Evolutionary conservation across 2,797 vertebrate genomes (phyloP).

Genomic region (Rhodeus uyekii): DNA sequence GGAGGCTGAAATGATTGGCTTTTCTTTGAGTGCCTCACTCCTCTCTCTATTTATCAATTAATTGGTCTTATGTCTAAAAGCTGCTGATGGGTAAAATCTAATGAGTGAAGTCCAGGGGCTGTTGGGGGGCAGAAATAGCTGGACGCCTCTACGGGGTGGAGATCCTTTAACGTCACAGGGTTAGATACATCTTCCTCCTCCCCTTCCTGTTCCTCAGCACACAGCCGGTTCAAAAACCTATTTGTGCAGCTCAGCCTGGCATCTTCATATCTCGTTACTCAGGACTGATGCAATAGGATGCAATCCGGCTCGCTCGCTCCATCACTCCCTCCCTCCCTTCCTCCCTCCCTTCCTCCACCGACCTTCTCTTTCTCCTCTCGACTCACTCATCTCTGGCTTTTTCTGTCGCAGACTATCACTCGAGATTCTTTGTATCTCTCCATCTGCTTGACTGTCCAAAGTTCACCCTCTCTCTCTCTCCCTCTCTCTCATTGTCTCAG

Average conservation of each 20-base stretch:
- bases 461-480: constrained; percentile 62
- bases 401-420: constrained; percentile 15
- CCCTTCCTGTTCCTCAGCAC: constrained; percentile 35
- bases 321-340: constrained; percentile 9
- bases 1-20: constrained; percentile 48
- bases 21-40: constrained; percentile 56
- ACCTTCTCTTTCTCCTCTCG: constrained; percentile 41
- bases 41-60: constrained; percentile 59
- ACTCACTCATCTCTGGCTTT: constrained; percentile 31
- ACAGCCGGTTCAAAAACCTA: constrained; percentile 71
- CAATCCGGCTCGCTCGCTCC: constrained; percentile 66
- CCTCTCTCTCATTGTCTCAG: constrained; percentile 53
- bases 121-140: constrained; percentile 63
- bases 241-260: constrained; percentile 80
- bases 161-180: constrained; percentile 65
- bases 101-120: constrained; percentile 54
- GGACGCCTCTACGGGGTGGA: constrained; percentile 70
- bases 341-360: constrained; percentile 21
- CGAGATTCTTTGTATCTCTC: constrained; percentile 48
- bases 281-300: constrained; percentile 81
- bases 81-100: constrained; percentile 52
- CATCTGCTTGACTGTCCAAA: constrained; percentile 57
- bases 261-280: constrained; percentile 81
- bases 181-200: constrained; percentile 57
- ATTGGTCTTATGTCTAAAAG: constrained; percentile 64